Evolutionary conservation across 2,113 vertebrate genomes (phyloP).

Genomic region (Thinocorus orbignyianus): DNA sequence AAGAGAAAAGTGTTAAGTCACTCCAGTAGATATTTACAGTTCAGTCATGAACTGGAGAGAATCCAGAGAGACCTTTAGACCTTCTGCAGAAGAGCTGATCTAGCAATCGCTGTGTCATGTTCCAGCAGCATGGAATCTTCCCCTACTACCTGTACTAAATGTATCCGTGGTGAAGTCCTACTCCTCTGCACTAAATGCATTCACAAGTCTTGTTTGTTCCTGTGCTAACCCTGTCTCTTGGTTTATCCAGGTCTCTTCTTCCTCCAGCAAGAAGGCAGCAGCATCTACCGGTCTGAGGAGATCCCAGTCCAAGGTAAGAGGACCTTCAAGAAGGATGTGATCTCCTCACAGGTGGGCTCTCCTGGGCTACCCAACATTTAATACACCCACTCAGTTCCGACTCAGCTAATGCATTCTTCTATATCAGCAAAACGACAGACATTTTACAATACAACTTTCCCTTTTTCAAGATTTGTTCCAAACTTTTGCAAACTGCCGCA

Average conservation of each 20-base stretch:
- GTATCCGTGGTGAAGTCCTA: not conserved
- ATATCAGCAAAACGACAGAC: not conserved
- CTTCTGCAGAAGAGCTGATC: not conserved
- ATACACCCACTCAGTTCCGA: not conserved
- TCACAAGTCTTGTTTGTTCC: not conserved
- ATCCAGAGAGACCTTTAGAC: not conserved
- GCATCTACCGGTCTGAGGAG: not conserved
- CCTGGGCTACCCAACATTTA: not conserved
- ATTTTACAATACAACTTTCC: not conserved
- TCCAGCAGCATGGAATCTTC: not conserved
- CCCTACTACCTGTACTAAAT: not conserved
- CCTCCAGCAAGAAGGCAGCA: not conserved
- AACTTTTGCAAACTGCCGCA: not conserved
- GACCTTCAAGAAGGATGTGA: not conserved
- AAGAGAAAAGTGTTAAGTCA: not conserved
- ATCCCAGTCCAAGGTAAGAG: not conserved
- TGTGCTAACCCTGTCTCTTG: too few species aligned
- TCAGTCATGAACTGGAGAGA: not conserved
- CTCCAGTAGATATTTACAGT: not conserved
- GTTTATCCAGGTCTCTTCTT: not conserved
- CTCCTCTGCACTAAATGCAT: not conserved
- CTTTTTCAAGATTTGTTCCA: not conserved
- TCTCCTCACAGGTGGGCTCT: not conserved
- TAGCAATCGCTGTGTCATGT: not conserved
- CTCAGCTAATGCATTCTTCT: not conserved